Evolutionary conservation across 2,888 invertebrate species (phyloP), one percentile per base, ranked within the genome.

Genomic region (Epiblema foenella): DNA sequence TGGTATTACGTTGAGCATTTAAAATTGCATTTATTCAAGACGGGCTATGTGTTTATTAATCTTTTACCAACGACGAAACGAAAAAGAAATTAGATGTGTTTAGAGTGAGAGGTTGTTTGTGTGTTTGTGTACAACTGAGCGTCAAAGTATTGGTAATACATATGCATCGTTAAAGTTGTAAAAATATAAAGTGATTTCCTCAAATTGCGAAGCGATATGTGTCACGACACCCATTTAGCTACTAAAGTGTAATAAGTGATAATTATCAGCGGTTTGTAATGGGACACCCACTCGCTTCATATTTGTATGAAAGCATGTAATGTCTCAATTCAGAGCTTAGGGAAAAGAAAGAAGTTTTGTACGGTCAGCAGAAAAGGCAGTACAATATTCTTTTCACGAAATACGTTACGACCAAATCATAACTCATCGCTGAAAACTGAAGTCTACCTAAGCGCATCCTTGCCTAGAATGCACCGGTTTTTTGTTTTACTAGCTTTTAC

Each of bases 251-350:
- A 80, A 78, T 78, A 78, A 79, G 75, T 75, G 76, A 73, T 79
- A 81, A 81, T 83, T 81, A 82, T 80, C 82, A 79, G 83, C 59
- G 82, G 81, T 75, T 52, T 77, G 86, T 82, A 89, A 89, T 78
- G 76, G 79, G 86, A 88, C 84, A 87, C 84, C 81, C 83, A 84
- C 87, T 88, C 83, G 77, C 77, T 79, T 80, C 76, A 75, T 75
- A 80, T 86, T 84, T 81, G 83, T 85, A 82, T 82, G 78, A 78
- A 86, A 84, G 81, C 82, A 81, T 84, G 87, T 86, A 89, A 91
- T 89, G 89, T 90, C 90, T 90, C 90, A 89, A 91, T 91, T 84
- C 80, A 80, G 88, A 86, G 83, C 84, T 86, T 84, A 80, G 84
- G 84, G 83, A 89, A 89, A 89, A 89, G 81, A 88, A 86, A 87